A percentile compares a stretch with the other conserved stretches of the same genome.
Conservation (phyloP, 2,113 vertebrate species). For the Atherinomorus stipes region DNA sequence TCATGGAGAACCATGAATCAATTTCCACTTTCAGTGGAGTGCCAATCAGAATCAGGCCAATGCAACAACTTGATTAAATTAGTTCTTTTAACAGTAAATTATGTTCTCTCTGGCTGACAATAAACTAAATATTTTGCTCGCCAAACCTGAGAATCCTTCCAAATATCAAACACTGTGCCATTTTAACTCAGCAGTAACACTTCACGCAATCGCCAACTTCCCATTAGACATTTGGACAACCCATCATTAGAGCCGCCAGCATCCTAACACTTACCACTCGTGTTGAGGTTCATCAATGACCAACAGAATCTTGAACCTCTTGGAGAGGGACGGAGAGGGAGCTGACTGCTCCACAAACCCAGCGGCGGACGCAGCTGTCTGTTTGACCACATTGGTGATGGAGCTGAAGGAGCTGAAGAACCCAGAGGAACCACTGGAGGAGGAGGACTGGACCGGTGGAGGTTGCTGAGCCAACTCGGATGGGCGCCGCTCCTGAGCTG, state of each 20-base stretch:
- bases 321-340: conserved; percentile 71
- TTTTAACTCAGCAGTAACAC: conserved; percentile 9
- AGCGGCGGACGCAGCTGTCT: conserved; percentile 88
- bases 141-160: conserved; percentile 9
- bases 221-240: conserved; percentile 30
- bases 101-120: conserved; percentile 32
- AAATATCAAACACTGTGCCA: conserved; percentile 2
- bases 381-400: conserved; percentile 95
- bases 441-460: conserved; percentile 68
- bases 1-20: neutral
- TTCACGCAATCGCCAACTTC: conserved; percentile 18
- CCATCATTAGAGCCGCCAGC: neutral
- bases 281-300: conserved; percentile 93
- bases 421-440: conserved; percentile 77
- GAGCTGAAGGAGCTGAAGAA: conserved; percentile 92
- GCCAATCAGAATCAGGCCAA: conserved; percentile 20
- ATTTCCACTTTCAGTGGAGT: neutral
- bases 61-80: conserved; percentile 17
- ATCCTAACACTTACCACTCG: conserved; percentile 89
- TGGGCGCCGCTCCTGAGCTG: conserved; percentile 61
- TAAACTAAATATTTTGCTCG: conserved; percentile 31
- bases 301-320: conserved; percentile 94
- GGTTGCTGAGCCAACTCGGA: conserved; percentile 63
- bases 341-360: conserved; percentile 88
- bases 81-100: conserved; percentile 19